Conservation (phyloP, 2,888 invertebrate genomes). For the Clunio marinus region DNA sequence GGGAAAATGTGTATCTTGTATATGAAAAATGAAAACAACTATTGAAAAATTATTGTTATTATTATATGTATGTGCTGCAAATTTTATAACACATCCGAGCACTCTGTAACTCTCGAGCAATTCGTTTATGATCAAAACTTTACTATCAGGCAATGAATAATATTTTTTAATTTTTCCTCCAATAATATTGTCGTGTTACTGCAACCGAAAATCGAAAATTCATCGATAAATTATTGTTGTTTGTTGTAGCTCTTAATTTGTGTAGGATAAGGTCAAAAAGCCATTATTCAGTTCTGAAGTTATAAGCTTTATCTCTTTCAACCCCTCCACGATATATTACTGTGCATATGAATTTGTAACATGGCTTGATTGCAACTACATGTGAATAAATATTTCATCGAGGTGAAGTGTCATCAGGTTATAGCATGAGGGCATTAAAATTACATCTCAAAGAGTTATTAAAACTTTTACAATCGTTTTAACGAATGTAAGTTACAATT, state of each 20-base stretch:
- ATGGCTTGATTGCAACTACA: neutral
- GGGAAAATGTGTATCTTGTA: constrained; percentile 33
- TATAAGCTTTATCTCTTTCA: constrained; percentile 21
- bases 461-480: neutral
- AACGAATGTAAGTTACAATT: neutral
- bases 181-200: no score
- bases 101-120: neutral
- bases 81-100: neutral
- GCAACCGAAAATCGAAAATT: constrained; percentile 19
- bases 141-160: constrained; percentile 34
- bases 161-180: constrained; percentile 9
- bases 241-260: constrained; percentile 19
- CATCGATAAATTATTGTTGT: constrained; percentile 12
- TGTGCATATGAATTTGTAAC: neutral
- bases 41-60: constrained; percentile 37
- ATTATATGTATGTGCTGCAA: neutral
- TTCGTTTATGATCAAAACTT: neutral
- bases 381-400: constrained; percentile 5
- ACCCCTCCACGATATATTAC: neutral
- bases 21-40: constrained; percentile 25
- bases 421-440: neutral
- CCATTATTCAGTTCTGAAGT: neutral
- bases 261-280: constrained; percentile 21
- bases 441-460: neutral
- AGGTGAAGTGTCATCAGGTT: constrained; percentile 10